Base-by-base conservation (phyloP, 2,797 vertebrate species). In the Neosalanx taihuensis region DNA sequence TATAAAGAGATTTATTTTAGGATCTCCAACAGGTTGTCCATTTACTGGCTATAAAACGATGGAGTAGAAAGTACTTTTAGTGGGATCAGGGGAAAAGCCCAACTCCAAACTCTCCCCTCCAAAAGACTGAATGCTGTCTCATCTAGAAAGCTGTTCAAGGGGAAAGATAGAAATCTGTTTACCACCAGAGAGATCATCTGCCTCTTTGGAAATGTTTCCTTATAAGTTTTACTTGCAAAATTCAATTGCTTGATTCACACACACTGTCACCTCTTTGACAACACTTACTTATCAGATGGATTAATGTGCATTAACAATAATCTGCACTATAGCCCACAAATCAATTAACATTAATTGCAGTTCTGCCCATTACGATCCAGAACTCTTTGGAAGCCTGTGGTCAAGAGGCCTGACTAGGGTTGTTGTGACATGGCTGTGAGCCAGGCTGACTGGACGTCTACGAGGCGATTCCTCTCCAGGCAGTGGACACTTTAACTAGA, bases 401-500 rank as follows among this genome's bases (percentile, higher is more conserved):
- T 58, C 7, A n/a, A 23, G 57, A 13, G n/a, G 41, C 6, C 37
- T 13, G 37, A 26, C 20, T 49, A 6, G 12, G 4, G 31, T 65
- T 7, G 23, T 13, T 33, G 33, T 3, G 4, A 20, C 37, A 29
- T 9, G 41, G 41, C 41, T 46, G 41, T 12, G 41, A 46, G 7
- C 41, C 12, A 46, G 41, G 41, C 41, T 23, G 64, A 57, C 2
- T 30, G 60, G 66, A 79, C 62, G 26, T 49, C 6, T 65, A 20
- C 51, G 57, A 73, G 58, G 33, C 60, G 35, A 12, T 49, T 70
- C 51, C 61, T 61, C 64, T 63, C 26, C 7, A 12, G 41, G 41
- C 41, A 3, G 41, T 41, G 62, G 56, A 29, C 67, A 51, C 26
- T 71, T 75, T 70, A 72, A 76, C 69, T 76, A 62, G 26, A 69